These are phyloP conservation scores for Lasioglossum albipes DNA, from an alignment of 1,140 invertebrate species.

Conservation along the genomic window DNA sequence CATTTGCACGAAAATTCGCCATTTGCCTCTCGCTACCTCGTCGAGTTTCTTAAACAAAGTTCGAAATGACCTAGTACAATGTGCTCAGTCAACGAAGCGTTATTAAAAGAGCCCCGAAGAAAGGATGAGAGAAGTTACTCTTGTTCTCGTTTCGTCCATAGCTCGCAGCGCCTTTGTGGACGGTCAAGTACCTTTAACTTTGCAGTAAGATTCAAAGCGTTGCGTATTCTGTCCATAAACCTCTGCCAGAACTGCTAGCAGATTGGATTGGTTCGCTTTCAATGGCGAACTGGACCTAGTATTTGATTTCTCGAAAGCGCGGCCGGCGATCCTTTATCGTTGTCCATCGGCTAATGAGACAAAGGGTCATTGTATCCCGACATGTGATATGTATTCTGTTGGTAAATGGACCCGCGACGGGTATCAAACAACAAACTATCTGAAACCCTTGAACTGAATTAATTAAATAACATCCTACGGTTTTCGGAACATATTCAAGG, in stretches of 20 bases:
- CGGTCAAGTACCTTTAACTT: constrained; percentile 22
- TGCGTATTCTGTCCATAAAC: constrained; percentile 12
- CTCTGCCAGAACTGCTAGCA: background rate
- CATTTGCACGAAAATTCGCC: constrained; percentile 2
- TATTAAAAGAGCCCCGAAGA: constrained; percentile 37
- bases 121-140: background rate
- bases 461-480: background rate
- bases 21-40: background rate
- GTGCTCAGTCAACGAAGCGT: constrained; percentile 33
- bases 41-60: constrained; percentile 13
- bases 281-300: background rate
- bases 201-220: constrained; percentile 16
- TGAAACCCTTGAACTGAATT: background rate
- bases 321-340: constrained; percentile 45
- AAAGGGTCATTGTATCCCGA: constrained; percentile 29
- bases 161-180: constrained; percentile 4
- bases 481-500: background rate
- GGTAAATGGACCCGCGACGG: constrained; percentile 22
- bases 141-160: background rate
- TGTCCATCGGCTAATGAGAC: constrained; percentile 42
- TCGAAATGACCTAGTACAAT: constrained; percentile 28
- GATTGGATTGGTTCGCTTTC: constrained; percentile 14
- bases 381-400: constrained; percentile 21
- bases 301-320: constrained; percentile 22
- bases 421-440: constrained; percentile 28